Base-by-base conservation (phyloP, 2,113 vertebrate genomes). In the Misgurnus anguillicaudatus region DNA sequence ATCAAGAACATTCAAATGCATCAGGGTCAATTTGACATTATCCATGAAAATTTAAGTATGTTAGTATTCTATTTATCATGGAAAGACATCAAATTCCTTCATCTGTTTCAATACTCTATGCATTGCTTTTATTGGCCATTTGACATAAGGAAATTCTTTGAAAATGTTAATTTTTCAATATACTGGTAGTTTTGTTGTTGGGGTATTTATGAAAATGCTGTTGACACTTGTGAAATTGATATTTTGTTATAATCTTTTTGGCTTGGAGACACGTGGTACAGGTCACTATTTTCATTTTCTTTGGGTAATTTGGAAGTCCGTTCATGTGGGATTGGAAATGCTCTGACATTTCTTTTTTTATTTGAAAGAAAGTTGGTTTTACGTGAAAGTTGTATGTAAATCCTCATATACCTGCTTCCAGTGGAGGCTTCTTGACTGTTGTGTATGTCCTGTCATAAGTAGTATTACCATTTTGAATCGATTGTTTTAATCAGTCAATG, bases 361-460 rank as follows among this genome's bases (percentile, higher is more conserved):
- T 31, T 31, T 31, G 24, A 31, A 31, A 31, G 24, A 31, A 31
- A 31, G 24, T 31, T 31, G 24, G 24, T 31, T 31, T 31, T 31
- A 3, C 24, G 3, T 31, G 1, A 31, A 31, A 31, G 24, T 31
- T 31, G 24, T 31, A 31, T 31, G 2, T 31, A 31, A 72, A 58
- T 8, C 14, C n/a, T 58, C 19, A 55, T 11, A 7, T n/a, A 58
- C 41, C 53, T 57, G 17, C 53, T 72, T 58, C 10, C 8, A 16
- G 1, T 47, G 41, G 4, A 36, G 8, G 62, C 47, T 13, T 74
- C 14, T 31, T 74, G 71, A 57, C 19, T 74, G 58, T 74, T 74
- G 39, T 74, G 57, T 61, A 61, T 61, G 57, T 74, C 57, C n/a
- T 62, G 71, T n/a, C 57, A 61, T 47, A 61, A 61, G 71, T 61